phyloP scores from a whole-genome alignment of 2,797 vertebrate species.

The Anniella stebbinsi region DNA sequence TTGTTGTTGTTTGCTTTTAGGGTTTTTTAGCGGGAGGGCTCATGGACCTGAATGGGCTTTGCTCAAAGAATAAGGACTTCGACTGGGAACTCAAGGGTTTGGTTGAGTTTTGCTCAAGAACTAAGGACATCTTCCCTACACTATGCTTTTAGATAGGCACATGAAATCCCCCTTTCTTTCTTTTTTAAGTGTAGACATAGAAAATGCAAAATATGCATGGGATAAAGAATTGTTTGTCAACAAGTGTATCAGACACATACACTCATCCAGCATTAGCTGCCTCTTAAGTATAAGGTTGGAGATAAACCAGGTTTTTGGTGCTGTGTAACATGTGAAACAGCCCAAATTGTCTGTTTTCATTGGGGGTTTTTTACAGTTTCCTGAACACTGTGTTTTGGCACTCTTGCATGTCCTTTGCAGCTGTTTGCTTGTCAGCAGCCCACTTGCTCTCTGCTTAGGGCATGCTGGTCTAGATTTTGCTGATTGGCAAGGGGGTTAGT shows the following conservation, averaged over 20 bases:
- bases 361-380: background rate
- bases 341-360: background rate
- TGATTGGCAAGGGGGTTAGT: background rate
- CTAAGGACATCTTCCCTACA: background rate
- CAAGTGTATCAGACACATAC: background rate
- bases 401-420: background rate
- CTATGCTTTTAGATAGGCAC: background rate
- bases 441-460: background rate
- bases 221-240: background rate
- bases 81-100: background rate
- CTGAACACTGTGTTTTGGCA: background rate
- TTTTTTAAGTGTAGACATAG: background rate
- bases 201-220: background rate
- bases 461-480: background rate
- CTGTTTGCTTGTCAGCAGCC: background rate
- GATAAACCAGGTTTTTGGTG: background rate
- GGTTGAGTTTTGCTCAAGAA: background rate
- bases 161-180: background rate
- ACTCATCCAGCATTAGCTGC: background rate
- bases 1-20: background rate
- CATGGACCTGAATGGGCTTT: background rate
- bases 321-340: background rate
- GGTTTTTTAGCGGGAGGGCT: background rate
- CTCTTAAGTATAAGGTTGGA: background rate
- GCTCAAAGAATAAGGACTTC: background rate